Evolutionary conservation across 2,113 vertebrate genomes (phyloP), one percentile per base, ranked within the genome.

Genomic region (Electrona antarctica): DNA sequence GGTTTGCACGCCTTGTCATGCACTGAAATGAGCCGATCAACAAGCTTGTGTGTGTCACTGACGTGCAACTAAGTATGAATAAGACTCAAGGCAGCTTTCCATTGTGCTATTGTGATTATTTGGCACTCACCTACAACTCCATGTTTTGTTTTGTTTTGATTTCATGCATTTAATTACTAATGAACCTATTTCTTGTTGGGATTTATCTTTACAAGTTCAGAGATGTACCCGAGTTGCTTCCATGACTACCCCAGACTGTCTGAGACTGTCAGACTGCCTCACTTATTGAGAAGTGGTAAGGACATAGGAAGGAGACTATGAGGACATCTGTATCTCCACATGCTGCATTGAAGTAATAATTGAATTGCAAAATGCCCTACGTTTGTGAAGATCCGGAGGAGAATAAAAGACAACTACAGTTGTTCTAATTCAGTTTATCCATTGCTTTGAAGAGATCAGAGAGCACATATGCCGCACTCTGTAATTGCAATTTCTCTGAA

Each of bases 401-500:
- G 12, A 33, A 6, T 12, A 10, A 71, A 82, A 71, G 67, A 64
- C 45, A 80, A 59, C 64, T 56, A 33, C 70, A 76, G 73, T 76
- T 73, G 73, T 60, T 78, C 67, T 65, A 64, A 66, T 80, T 84
- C 28, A 21, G 28, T 59, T 78, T 60, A 55, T 13, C 41, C 48
- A 55, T 67, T 64, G 50, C 81, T 88, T 80, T 85, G 81, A 83
- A 82, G 81, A 83, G 58, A 83, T 87, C 78, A 79, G 82, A 88
- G 78, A 66, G 71, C 48, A 63, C 75, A 71, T 64, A 49, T 29
- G 62, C 74, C 15, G 0, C 51, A 4, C 62, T 81, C 75, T 77
- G 69, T 83, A 80, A 88, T 80, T 89, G 79, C 77, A 65, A 76
- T 89, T 89, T 80, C 51, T 78, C 76, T 74, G 71, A 80, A 41